phyloP scores from a whole-genome alignment of 2,888 invertebrate species.

The Tetheella fluctuosa region DNA sequence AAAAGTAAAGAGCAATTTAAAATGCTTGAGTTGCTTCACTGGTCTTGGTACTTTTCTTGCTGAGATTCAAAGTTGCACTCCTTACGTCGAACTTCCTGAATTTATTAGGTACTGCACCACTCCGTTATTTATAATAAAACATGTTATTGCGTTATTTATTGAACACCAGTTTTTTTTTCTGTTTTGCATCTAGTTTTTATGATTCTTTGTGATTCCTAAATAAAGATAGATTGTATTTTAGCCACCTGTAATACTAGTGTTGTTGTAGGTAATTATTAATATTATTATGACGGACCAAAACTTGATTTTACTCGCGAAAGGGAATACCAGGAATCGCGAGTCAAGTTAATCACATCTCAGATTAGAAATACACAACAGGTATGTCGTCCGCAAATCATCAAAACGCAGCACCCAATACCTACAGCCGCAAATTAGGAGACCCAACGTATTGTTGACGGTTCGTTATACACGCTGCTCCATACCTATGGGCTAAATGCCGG shows the following conservation, averaged over 20 bases:
- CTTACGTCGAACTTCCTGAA: not conserved
- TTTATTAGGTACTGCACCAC: not conserved
- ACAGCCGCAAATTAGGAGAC: not conserved
- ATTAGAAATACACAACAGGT: not conserved
- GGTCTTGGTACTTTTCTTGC: not conserved
- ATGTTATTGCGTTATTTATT: not conserved
- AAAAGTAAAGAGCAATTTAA: slow-evolving; percentile 3
- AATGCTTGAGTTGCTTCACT: not conserved
- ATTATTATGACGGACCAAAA: no score
- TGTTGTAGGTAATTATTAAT: no score
- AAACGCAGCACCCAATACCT: not conserved
- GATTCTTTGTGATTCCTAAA: not conserved
- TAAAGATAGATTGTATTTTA: not conserved
- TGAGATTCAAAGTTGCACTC: not conserved
- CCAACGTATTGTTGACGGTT: not conserved
- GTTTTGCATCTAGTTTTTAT: not conserved
- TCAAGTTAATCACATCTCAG: no score
- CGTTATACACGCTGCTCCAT: not conserved
- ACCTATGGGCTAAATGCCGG: not conserved
- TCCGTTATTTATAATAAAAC: not conserved
- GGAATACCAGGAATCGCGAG: no score
- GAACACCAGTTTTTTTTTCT: not conserved
- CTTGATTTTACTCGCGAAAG: no score
- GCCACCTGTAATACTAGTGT: no score
- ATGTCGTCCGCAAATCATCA: not conserved